Conservation (phyloP, 2,888 invertebrate species). For the Gymnocheta viridis region DNA sequence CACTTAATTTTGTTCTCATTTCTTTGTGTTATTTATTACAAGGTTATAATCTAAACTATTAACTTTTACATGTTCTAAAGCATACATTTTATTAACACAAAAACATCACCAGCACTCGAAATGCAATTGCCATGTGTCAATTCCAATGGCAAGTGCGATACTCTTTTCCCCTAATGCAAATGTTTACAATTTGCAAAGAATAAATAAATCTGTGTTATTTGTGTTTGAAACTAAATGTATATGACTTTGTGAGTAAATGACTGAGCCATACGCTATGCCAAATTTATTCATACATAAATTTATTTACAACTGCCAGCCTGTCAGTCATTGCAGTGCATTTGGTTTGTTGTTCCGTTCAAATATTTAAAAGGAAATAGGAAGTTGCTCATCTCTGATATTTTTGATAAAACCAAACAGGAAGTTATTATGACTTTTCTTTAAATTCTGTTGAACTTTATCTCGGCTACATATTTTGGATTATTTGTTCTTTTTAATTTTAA, state of each 20-base stretch:
- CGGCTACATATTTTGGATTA: no score
- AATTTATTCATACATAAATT: slow-evolving; percentile 3
- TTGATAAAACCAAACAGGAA: slow-evolving; percentile 31
- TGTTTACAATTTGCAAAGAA: background rate
- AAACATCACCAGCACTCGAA: background rate
- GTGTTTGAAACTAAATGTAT: background rate
- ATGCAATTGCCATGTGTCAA: slow-evolving; percentile 21
- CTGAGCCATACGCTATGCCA: background rate
- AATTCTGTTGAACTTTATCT: background rate
- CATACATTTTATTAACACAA: background rate
- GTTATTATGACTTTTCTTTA: slow-evolving; percentile 22
- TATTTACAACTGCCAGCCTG: slow-evolving; percentile 15
- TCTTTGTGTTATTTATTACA: background rate
- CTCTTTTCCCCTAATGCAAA: slow-evolving; percentile 22
- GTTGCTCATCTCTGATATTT: slow-evolving; percentile 69
- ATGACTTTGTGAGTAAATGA: background rate
- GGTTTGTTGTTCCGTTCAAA: background rate
- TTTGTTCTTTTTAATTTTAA: background rate
- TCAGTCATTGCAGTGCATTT: background rate
- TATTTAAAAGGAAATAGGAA: slow-evolving; percentile 73
- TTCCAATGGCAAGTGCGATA: slow-evolving; percentile 18
- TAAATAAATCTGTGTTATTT: background rate
- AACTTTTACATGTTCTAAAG: background rate
- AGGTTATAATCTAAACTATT: slow-evolving; percentile 17
- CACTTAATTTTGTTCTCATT: slow-evolving; percentile 4